A percentile compares a stretch with the other conserved stretches of the same genome.
phyloP scores from a whole-genome alignment of 2,888 invertebrate genomes.

The Lutraria lutraria region DNA sequence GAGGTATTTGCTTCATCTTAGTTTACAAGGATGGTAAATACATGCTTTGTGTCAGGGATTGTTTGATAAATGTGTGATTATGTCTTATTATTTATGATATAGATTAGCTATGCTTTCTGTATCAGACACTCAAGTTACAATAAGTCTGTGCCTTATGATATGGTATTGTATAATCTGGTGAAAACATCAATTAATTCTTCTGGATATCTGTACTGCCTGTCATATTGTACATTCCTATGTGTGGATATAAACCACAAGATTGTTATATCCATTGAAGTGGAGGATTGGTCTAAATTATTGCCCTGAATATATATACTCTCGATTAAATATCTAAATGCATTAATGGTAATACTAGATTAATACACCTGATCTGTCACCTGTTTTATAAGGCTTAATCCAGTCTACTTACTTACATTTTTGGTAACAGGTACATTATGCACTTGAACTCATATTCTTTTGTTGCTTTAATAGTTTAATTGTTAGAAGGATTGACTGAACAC shows the following conservation, averaged over 20 bases:
- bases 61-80: neutral
- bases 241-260: neutral
- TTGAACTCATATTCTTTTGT: neutral
- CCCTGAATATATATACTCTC: neutral
- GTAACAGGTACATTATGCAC: neutral
- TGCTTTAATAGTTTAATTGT: neutral
- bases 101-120: neutral
- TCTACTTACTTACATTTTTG: neutral
- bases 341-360: neutral
- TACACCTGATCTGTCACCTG: neutral
- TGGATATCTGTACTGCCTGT: neutral
- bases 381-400: conserved; percentile 3
- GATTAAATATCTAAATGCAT: neutral
- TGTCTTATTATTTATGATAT: neutral
- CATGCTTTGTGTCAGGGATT: neutral
- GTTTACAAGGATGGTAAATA: too few relatives aligned
- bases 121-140: conserved; percentile 1
- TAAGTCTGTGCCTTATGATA: neutral
- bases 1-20: too few relatives aligned
- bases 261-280: neutral
- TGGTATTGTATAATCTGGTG: neutral
- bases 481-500: neutral
- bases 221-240: neutral
- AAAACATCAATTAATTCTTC: neutral
- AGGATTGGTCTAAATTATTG: conserved; percentile 12